Evolutionary conservation across 2,113 vertebrate genomes (phyloP), one percentile per base, ranked within the genome.

Genomic region (Nycticebus coucang): DNA sequence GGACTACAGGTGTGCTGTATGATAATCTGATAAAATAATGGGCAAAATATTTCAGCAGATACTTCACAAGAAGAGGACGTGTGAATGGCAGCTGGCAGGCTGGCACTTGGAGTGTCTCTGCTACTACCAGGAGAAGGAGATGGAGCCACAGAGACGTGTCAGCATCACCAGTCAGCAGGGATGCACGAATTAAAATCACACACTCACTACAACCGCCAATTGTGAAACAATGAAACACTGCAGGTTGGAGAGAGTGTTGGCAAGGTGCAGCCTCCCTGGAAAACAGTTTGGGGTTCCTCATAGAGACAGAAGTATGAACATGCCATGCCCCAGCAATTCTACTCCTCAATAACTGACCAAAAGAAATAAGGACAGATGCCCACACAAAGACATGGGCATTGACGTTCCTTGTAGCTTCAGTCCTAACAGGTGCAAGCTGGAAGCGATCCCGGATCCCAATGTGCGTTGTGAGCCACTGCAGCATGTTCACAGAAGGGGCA

Each of bases 401-500:
- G 33, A 22, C 0, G 3, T 45, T 50, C 22, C 2, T 7, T 21
- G 37, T 21, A 11, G 14, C 59, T 13, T 10, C 41, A 41, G n/a
- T n/a, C 30, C 0, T 2, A n/a, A 45, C 19, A 45, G 28, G 57
- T 53, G 0, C 72, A 17, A 9, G 11, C 9, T 28, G 74, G 30
- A 53, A 78, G 11, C 30, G 14, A 30, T 26, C 33, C 18, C 2
- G 7, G 14, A 30, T 26, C 33, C 18, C 2, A 4, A 30, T 28
- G 33, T 26, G 45, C 62, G 7, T 35, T 1, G 60, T 4, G 21
- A 50, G 12, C 12, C 0, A 2, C 4, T 7, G 15, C 7, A 30
- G 74, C 14, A 9, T 41, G 26, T 15, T 12, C 22, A 14, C 45
- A 26, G 26, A 45, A 14, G 0, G 37, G 15, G 21, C 26, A 37